Conservation (phyloP, 1,140 invertebrate species). For the Harpegnathos saltator region DNA sequence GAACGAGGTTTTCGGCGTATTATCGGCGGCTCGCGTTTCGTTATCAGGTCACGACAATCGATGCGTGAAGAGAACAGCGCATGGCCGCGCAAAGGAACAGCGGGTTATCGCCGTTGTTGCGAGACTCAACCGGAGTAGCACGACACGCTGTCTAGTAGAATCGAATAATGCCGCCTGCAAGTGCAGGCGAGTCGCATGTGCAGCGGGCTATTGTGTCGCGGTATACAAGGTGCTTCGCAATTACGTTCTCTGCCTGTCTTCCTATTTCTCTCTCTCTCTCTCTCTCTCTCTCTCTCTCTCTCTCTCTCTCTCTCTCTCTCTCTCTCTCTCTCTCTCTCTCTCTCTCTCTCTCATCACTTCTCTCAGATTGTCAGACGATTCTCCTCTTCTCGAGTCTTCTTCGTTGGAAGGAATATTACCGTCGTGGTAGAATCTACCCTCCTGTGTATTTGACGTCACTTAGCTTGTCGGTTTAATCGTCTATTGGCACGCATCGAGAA, state of each 20-base stretch:
- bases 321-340: too few species aligned
- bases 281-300: too few species aligned
- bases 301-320: too few species aligned
- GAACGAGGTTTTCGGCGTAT: background rate
- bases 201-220: slow-evolving; percentile 34
- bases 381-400: too few species aligned
- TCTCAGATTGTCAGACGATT: too few species aligned
- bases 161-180: slow-evolving; percentile 22
- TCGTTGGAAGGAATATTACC: too few species aligned
- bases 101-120: background rate
- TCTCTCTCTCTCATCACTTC: too few species aligned
- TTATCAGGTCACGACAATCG: slow-evolving; percentile 15
- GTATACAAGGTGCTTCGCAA: background rate
- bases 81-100: slow-evolving; percentile 14
- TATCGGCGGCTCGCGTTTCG: background rate
- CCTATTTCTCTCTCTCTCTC: background rate
- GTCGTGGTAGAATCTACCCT: too few species aligned
- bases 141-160: slow-evolving; percentile 45
- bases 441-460: too few species aligned
- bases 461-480: background rate
- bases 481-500: background rate
- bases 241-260: background rate
- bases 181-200: slow-evolving; percentile 30
- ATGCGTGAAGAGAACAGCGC: background rate
- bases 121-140: slow-evolving; percentile 1